Conservation (phyloP, 1,140 invertebrate species). For the Acromyrmex heyeri region DNA sequence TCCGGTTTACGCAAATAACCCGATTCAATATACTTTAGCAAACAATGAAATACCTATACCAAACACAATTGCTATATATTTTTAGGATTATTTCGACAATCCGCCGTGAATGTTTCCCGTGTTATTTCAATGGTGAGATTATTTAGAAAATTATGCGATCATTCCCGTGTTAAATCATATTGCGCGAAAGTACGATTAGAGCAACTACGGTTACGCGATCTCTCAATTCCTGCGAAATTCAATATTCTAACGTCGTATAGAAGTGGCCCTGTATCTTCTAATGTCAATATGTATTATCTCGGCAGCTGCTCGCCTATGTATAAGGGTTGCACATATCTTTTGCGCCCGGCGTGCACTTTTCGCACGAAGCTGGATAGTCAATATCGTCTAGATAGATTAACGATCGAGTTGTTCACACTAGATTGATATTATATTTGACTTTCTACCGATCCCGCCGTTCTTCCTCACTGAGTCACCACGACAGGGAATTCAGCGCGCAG, state of each 20-base stretch:
- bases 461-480: neutral
- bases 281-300: conserved; percentile 54
- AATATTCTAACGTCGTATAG: conserved; percentile 35
- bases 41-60: conserved; percentile 37
- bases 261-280: conserved; percentile 27
- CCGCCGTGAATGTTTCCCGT: conserved; percentile 3
- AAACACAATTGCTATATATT: conserved; percentile 19
- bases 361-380: neutral
- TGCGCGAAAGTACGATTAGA: conserved; percentile 1
- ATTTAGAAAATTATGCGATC: conserved; percentile 29
- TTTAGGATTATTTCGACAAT: conserved; percentile 35
- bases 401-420: conserved; percentile 44
- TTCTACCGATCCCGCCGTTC: neutral
- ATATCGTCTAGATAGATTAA: conserved; percentile 50
- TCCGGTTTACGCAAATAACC: conserved; percentile 26
- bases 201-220: neutral
- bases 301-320: conserved; percentile 29
- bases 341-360: neutral
- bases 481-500: neutral
- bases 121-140: neutral
- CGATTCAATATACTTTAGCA: conserved; percentile 19
- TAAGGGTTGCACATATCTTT: conserved; percentile 41
- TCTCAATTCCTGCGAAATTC: conserved; percentile 17
- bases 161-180: neutral
- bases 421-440: conserved; percentile 52